Percentiles rank a stretch among this genome's conserved stretches.
These are phyloP conservation scores for Notoglanidium macrostoma DNA, from an alignment of 2,797 vertebrate genomes.

Conservation along the genomic window DNA sequence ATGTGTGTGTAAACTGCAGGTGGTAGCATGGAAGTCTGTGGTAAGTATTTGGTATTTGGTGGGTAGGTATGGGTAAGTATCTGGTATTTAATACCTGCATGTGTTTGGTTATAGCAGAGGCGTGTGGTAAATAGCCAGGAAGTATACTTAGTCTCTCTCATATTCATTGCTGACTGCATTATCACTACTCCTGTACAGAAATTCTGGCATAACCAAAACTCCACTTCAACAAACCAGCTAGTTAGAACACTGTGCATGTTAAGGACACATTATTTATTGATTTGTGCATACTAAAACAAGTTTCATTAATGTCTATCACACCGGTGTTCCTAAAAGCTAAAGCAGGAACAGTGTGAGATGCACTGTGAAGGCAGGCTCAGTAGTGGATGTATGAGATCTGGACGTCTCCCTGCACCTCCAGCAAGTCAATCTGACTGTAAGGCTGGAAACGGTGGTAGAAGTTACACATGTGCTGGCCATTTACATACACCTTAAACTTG, in stretches of 20 bases:
- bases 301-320: not conserved
- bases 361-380: slow-evolving; percentile 56
- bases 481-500: slow-evolving; percentile 80
- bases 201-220: not conserved
- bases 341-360: not conserved
- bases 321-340: not conserved
- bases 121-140: not conserved
- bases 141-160: too few species aligned
- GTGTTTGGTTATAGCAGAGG: not conserved
- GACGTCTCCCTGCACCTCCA: slow-evolving; percentile 79
- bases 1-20: not conserved
- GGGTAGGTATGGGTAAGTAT: not conserved
- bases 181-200: not conserved
- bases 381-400: slow-evolving; percentile 83
- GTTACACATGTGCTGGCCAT: slow-evolving; percentile 80
- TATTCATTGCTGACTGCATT: too few species aligned
- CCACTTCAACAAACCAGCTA: not conserved
- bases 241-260: not conserved
- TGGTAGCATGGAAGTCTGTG: too few species aligned
- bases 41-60: not conserved
- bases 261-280: not conserved
- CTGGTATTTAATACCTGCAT: not conserved
- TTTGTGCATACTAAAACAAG: not conserved
- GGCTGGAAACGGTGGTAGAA: slow-evolving; percentile 71
- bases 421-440: slow-evolving; percentile 71